A percentile compares a stretch with the other conserved stretches of the same genome.
Evolutionary conservation across 2,888 invertebrate genomes (phyloP).

Genomic region (Ptychoptera albimana): DNA sequence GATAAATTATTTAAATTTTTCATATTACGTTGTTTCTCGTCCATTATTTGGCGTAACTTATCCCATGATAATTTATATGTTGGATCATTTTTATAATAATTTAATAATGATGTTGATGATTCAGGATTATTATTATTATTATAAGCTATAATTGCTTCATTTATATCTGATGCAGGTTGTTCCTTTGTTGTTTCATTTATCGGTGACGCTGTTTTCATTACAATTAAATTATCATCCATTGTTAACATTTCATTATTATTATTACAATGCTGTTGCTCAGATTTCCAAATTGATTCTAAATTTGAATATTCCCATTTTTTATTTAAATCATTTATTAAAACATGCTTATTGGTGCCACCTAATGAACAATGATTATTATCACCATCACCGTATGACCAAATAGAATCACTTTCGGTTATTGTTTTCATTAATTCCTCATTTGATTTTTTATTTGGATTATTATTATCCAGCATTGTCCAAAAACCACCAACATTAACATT

Average conservation of each 20-base stretch:
- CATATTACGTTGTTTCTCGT: too few species aligned
- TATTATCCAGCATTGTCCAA: too few species aligned
- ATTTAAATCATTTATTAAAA: neutral
- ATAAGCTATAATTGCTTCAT: too few species aligned
- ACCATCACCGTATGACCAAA: too few species aligned
- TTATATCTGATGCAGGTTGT: neutral
- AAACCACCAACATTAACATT: constrained; percentile 9
- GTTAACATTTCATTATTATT: too few species aligned
- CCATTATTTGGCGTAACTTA: too few species aligned
- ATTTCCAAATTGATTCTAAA: constrained; percentile 20
- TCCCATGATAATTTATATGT: too few species aligned
- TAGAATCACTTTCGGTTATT: too few species aligned
- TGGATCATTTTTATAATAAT: too few species aligned
- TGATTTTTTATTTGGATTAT: constrained; percentile 13
- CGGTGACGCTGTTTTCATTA: neutral
- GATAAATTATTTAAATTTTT: neutral
- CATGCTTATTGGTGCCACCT: neutral
- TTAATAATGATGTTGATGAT: too few species aligned
- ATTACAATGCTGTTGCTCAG: constrained; percentile 8
- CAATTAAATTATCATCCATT: neutral
- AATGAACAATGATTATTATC: neutral
- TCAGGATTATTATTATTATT: too few species aligned
- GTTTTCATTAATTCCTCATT: too few species aligned
- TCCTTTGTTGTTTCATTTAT: constrained; percentile 1
- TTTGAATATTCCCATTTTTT: constrained; percentile 19